Evolutionary conservation across 92 coral and sea anemone genomes (phyloP).

Genomic region (Scolanthus callimorphus): DNA sequence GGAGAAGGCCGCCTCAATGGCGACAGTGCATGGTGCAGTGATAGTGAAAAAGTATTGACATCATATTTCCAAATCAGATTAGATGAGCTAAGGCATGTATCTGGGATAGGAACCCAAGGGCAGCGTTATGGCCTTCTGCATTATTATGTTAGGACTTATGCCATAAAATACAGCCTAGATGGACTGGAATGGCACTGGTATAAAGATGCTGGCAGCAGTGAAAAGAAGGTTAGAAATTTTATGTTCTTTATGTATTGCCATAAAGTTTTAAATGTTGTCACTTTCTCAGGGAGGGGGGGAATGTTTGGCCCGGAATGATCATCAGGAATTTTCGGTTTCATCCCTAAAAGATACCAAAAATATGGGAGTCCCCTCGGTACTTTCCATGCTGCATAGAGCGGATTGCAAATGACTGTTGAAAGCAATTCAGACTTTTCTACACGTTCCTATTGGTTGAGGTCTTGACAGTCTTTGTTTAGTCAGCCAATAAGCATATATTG

Average conservation of each 20-base stretch:
- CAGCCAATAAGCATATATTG: too few species aligned
- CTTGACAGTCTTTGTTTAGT: too few species aligned
- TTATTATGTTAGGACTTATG: constrained; percentile 33
- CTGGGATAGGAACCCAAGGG: constrained; percentile 54
- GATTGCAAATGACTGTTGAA: too few species aligned
- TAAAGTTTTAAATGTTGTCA: too few species aligned
- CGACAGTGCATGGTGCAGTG: constrained; percentile 46
- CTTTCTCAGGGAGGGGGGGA: not conserved
- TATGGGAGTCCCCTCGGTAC: too few species aligned
- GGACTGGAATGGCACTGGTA: constrained; percentile 40
- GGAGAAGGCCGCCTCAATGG: constrained; percentile 35
- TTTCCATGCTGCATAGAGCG: too few species aligned
- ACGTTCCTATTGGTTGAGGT: too few species aligned
- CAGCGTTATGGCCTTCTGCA: not conserved
- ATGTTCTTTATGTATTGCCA: too few species aligned
- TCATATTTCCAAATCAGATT: constrained; percentile 48
- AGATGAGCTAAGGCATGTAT: constrained; percentile 48
- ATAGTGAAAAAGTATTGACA: not conserved
- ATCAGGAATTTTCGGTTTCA: too few species aligned
- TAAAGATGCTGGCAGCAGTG: constrained; percentile 2
- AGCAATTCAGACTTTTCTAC: too few species aligned
- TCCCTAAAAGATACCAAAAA: too few species aligned
- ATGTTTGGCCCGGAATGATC: not conserved
- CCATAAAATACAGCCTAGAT: constrained; percentile 51
- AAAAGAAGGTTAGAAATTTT: constrained; percentile 3